Conservation (phyloP, 2,113 vertebrate genomes). For the Synodontis membranacea region DNA sequence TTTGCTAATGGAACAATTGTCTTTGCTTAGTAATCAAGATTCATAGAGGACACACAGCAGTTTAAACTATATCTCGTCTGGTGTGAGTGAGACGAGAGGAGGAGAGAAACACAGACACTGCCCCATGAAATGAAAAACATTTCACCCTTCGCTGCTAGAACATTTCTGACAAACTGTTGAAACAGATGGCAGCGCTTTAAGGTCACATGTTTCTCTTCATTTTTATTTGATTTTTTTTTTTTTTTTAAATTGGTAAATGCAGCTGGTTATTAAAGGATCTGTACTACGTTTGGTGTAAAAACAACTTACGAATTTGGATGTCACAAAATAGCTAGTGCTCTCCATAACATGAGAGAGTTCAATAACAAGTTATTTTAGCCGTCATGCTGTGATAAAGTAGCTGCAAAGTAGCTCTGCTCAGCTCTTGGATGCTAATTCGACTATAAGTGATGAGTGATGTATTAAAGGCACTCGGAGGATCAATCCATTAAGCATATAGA, state of each 20-base stretch:
- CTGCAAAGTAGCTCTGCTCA: not conserved
- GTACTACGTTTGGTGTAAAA: not conserved
- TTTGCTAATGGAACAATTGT: slow-evolving; percentile 48
- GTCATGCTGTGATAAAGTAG: not conserved
- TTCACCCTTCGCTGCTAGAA: not conserved
- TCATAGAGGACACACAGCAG: slow-evolving; percentile 4
- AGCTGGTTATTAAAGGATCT: not conserved
- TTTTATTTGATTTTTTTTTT: not conserved
- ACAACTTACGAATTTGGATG: not conserved
- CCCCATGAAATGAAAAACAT: not conserved
- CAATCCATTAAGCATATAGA: not conserved
- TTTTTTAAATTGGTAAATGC: not conserved
- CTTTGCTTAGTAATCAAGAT: slow-evolving; percentile 27
- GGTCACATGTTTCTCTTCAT: not conserved
- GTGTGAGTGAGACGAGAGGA: not conserved
- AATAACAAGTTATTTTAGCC: not conserved
- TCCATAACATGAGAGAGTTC: too few relatives aligned
- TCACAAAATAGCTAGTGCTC: not conserved
- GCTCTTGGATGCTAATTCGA: not conserved
- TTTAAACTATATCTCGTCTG: slow-evolving; percentile 4
- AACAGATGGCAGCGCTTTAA: not conserved
- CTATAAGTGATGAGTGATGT: not conserved
- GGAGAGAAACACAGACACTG: not conserved
- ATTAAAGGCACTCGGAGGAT: not conserved
- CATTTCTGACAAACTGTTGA: not conserved